Conservation (phyloP, 92 coral and sea anemone species). For the Hydrozoanthus gracilis region DNA sequence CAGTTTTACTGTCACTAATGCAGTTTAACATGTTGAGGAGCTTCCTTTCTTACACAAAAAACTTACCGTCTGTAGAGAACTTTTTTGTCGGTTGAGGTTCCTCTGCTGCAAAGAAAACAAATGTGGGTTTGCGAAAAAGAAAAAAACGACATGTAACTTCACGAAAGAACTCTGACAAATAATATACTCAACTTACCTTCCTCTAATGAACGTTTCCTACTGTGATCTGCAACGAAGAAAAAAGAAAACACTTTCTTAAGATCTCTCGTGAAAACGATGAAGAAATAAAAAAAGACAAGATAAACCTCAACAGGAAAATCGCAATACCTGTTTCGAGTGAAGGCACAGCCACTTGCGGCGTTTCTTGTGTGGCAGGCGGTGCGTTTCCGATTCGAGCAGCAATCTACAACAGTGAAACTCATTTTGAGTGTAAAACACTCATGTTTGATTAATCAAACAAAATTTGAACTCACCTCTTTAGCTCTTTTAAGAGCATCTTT, state of each 20-base stretch:
- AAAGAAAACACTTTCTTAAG: neutral
- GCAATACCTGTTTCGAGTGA: slow-evolving; percentile 39
- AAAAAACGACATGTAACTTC: neutral
- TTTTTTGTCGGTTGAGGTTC: slow-evolving; percentile 35
- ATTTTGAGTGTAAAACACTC: neutral
- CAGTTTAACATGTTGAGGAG: no score
- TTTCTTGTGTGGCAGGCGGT: slow-evolving; percentile 25
- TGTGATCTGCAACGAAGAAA: slow-evolving; percentile 7
- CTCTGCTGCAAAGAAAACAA: slow-evolving; percentile 14
- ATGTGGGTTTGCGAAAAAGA: no score
- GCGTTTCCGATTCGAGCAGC: slow-evolving; percentile 52
- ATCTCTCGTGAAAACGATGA: neutral
- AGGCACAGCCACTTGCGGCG: neutral
- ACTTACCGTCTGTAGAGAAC: slow-evolving; percentile 36
- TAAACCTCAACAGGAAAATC: neutral
- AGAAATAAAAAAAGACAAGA: neutral
- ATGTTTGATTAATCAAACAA: neutral
- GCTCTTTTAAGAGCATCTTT: slow-evolving; percentile 48
- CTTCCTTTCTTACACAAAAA: neutral
- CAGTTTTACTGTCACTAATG: no score
- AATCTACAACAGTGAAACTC: neutral
- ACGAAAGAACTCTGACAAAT: neutral
- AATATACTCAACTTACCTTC: slow-evolving; percentile 27
- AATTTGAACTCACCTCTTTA: slow-evolving; percentile 41
- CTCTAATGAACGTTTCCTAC: slow-evolving; percentile 1